Percentiles rank a stretch among this genome's conserved stretches.
Conservation (phyloP, 2,888 invertebrate genomes). For the Pedicia rivosa region DNA sequence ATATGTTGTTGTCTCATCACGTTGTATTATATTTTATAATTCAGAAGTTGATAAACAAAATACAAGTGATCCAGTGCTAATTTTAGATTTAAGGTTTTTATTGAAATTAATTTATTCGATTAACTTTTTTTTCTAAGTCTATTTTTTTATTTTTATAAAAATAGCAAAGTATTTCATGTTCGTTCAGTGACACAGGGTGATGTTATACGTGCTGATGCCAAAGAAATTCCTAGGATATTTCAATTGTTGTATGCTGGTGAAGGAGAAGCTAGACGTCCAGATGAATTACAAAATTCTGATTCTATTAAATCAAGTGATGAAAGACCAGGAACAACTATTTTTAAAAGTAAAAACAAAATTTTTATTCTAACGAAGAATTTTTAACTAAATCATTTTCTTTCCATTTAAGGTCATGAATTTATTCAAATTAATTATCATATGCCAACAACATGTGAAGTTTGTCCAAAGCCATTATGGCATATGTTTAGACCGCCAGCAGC, state of each 20-base stretch:
- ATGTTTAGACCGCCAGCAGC: conserved; percentile 97
- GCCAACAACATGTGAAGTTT: conserved; percentile 96
- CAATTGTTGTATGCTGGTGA: conserved; percentile 93
- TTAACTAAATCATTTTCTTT: conserved; percentile 40
- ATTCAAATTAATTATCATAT: conserved; percentile 93
- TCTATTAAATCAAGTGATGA: conserved; percentile 35
- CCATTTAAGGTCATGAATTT: conserved; percentile 86
- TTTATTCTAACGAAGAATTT: neutral
- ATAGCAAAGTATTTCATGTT: conserved; percentile 96
- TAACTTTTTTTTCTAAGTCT: conserved; percentile 2
- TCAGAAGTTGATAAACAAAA: conserved; percentile 87
- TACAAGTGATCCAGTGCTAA: conserved; percentile 76
- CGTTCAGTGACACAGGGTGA: conserved; percentile 97
- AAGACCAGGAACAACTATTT: conserved; percentile 28
- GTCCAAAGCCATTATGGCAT: conserved; percentile 93
- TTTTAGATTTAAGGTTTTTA: conserved; percentile 91
- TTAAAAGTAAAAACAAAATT: conserved; percentile 22
- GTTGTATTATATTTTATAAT: conserved; percentile 95
- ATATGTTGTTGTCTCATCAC: conserved; percentile 91
- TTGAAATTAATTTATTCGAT: neutral
- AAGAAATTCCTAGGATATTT: conserved; percentile 98
- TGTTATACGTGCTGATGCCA: conserved; percentile 96
- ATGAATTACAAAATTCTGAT: conserved; percentile 41
- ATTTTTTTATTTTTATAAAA: conserved; percentile 14
- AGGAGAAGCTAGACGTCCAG: conserved; percentile 75